Evolutionary conservation across 2,113 vertebrate species (phyloP), one percentile per base, ranked within the genome.

Genomic region (Conger conger): DNA sequence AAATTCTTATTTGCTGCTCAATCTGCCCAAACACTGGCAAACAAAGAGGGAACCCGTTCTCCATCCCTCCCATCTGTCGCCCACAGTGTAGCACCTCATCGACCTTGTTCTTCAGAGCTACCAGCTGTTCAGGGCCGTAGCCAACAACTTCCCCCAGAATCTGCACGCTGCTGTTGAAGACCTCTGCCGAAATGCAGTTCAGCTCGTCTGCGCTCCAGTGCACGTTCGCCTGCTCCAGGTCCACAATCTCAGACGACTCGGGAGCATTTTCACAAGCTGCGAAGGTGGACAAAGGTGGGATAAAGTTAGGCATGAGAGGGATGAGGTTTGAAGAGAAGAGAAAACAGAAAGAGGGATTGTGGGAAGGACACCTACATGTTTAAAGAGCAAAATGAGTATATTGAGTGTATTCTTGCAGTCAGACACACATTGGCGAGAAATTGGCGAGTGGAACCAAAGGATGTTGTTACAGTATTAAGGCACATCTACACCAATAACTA

Each of bases 171-270:
- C 57, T 77, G 0, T 0, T 13, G 54, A 95, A 95, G 1, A 82
- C 92, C 18, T 85, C 20, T 0, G 1, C 0, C 5, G 90, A 80
- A 81, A 94, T 93, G 38, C 0, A 13, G 6, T 81, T 18, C 81
- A 95, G 88, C 76, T 94, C 76, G 16, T 30, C 18, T 0, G 88
- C 4, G n/a, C 50, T 88, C 94, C 93, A 95, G 82, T 85, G 88
- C 36, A 89, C 80, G 13, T 94, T 95, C 35, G 18, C 30, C 50
- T 7, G 18, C 18, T 73, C 86, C 77, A 95, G 80, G 18, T 92
- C 84, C 79, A 88, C 78, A 36, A 95, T 92, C 77, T 84, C 0
- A 1, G 63, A 30, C 45, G 76, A 83, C 0, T 87, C 93, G 17
- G 90, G 91, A 13, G 68, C 35, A 7, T 27, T n/a, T 38, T 57